Evolutionary conservation across 2,797 vertebrate genomes (phyloP), one percentile per base, ranked within the genome.

Genomic region (Dermochelys coriacea): DNA sequence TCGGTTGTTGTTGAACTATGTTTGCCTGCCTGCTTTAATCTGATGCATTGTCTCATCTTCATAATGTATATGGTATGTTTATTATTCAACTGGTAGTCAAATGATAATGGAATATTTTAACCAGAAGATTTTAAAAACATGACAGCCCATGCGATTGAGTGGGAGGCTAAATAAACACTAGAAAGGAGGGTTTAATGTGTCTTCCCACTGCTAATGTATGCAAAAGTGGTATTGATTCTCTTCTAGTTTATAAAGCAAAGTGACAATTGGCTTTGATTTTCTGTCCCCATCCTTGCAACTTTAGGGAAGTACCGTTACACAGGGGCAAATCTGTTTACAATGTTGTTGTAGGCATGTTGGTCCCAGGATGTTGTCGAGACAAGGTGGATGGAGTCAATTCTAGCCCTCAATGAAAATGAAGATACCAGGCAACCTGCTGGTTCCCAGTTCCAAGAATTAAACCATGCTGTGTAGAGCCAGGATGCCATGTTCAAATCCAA

Each of bases 91-190:
- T 0, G 0, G 83, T n/a, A 84, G 96, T 92, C 84, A 93, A 95
- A 90, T 6, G 82, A 54, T 6, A 93, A 78, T 0, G 0, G 86
- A 8, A 34, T 45, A 82, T 87, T 96, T 85, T 84, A 89, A 89
- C 59, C 68, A 8, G 91, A 78, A 8, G 91, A 78, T 94, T 90
- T 90, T 64, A 57, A 54, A 88, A 34, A 68, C 84, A 80, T 37
- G 51, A 2, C 85, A 84, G 79, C n/a, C 93, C 31, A 0, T 0
- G 49, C 12, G 45, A 37, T 51, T 5, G 1, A 74, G 81, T 0
- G 8, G 82, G 45, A 93, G 82, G 89, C 81, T 4, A 89, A 84
- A 55, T 1, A 84, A 96, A 94, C 83, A 84, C 23, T 75, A 80
- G 59, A 52, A 29, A 59, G 50, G 77, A 55, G 88, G 54, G 64